Evolutionary conservation across 2,797 vertebrate species (phyloP).

Genomic region (Sebastes jordani): DNA sequence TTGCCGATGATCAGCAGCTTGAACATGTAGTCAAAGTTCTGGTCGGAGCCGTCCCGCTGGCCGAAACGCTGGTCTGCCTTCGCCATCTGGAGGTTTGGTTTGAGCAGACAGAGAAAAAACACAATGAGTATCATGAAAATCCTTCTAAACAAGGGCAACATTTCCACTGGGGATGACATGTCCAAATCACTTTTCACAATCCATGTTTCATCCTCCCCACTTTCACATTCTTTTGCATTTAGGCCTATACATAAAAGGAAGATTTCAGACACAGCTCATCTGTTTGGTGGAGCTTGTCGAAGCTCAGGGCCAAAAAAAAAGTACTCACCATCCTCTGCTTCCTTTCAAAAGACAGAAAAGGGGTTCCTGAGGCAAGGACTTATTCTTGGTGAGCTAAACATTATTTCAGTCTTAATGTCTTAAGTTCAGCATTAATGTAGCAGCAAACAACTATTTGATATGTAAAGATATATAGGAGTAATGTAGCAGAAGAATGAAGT

Average conservation of each 20-base stretch:
- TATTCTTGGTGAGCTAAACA: too few relatives aligned
- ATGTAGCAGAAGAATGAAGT: too few relatives aligned
- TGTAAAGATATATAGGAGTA: too few relatives aligned
- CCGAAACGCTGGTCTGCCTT: constrained; percentile 93
- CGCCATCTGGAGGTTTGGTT: constrained; percentile 86
- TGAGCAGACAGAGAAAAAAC: neutral
- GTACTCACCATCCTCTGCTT: too few relatives aligned
- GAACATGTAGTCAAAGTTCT: constrained; percentile 99
- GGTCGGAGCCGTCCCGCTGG: constrained; percentile 93
- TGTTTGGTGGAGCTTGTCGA: neutral
- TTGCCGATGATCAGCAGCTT: constrained; percentile 98
- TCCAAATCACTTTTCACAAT: neutral
- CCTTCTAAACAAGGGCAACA: neutral
- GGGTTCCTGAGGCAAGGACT: too few relatives aligned
- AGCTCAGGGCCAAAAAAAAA: neutral
- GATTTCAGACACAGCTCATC: neutral
- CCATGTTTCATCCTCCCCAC: neutral
- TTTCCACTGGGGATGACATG: neutral
- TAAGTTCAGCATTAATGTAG: too few relatives aligned
- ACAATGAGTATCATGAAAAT: neutral
- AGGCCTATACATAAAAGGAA: neutral
- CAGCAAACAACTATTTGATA: too few relatives aligned
- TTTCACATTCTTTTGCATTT: neutral
- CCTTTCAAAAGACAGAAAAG: too few relatives aligned
- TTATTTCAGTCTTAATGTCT: too few relatives aligned